A percentile compares a stretch with the other conserved stretches of the same genome.
These are phyloP conservation scores for Isichthys henryi DNA, from an alignment of 2,113 vertebrate genomes.

Conservation along the genomic window DNA sequence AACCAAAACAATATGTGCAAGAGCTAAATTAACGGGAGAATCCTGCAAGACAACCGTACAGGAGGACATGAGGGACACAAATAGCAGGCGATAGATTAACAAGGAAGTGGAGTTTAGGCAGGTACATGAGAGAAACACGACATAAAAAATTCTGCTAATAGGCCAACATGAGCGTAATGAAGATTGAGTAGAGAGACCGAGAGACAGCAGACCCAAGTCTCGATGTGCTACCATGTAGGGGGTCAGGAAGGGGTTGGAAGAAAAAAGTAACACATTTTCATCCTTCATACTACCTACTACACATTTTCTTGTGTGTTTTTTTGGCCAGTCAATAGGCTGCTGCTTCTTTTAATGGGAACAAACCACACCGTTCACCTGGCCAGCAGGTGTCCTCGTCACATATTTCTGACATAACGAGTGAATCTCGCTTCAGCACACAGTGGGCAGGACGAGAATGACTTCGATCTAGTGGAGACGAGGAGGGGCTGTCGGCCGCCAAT, in stretches of 20 bases:
- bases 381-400: not conserved
- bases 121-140: not conserved
- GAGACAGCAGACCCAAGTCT: not conserved
- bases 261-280: not conserved
- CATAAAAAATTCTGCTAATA: not conserved
- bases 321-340: not conserved
- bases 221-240: not conserved
- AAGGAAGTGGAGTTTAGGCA: not conserved
- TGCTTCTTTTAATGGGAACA: not conserved
- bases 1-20: not conserved
- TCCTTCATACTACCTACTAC: not conserved
- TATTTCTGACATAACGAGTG: not conserved
- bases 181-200: not conserved
- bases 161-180: not conserved
- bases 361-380: not conserved
- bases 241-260: not conserved
- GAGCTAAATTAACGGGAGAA: not conserved
- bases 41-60: not conserved
- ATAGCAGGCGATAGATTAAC: not conserved
- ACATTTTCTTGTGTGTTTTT: not conserved
- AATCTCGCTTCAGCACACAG: not conserved
- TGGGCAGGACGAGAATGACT: not conserved
- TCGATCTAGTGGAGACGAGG: not conserved
- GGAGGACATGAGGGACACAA: not conserved
- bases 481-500: not conserved